phyloP scores from a whole-genome alignment of 2,113 vertebrate species.

The Vireo altiloquus region DNA sequence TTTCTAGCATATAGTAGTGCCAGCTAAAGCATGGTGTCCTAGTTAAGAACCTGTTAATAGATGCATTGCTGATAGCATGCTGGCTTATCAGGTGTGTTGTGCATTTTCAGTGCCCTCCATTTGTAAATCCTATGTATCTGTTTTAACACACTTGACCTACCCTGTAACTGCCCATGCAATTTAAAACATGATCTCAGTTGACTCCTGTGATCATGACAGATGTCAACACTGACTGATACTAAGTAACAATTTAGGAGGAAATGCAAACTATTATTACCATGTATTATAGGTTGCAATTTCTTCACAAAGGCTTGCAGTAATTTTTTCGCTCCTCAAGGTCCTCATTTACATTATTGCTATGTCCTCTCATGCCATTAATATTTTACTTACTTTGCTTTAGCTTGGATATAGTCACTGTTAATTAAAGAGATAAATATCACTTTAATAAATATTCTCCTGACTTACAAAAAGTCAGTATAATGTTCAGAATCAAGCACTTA shows the following conservation, averaged over 20 bases:
- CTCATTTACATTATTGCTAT: not conserved
- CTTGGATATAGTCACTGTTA: not conserved
- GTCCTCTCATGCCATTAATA: not conserved
- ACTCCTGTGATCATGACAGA: not conserved
- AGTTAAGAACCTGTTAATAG: not conserved
- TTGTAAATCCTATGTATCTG: not conserved
- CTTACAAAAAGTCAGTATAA: not conserved
- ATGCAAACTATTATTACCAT: not conserved
- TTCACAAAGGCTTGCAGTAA: not conserved
- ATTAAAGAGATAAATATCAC: not conserved
- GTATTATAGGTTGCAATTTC: not conserved
- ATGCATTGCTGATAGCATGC: not conserved
- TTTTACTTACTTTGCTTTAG: not conserved
- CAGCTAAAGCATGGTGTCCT: not conserved
- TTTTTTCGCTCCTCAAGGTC: not conserved
- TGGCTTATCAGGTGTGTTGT: not conserved
- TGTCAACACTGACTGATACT: not conserved
- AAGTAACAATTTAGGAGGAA: not conserved
- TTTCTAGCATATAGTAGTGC: not conserved
- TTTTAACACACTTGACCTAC: not conserved
- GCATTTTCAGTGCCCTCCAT: not conserved
- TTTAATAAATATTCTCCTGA: not conserved
- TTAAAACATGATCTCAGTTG: not conserved
- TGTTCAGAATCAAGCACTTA: not conserved
- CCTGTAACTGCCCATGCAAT: not conserved